phyloP scores from a whole-genome alignment of 2,888 invertebrate species.

The Sinhomidia bicolor region DNA sequence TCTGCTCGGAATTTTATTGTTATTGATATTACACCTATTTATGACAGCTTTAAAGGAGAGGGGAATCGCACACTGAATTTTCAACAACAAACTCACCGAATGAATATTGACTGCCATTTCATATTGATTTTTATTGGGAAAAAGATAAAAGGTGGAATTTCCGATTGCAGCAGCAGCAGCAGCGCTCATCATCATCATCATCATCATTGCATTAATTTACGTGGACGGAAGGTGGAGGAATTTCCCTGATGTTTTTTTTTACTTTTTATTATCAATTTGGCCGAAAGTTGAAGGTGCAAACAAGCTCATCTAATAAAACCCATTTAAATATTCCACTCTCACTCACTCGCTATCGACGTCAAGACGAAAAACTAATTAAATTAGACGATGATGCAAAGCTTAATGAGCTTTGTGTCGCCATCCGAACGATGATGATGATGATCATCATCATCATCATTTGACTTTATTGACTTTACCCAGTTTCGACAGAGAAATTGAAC shows the following conservation, averaged over 20 bases:
- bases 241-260: background rate
- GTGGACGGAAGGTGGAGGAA: constrained; percentile 1
- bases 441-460: background rate
- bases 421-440: background rate
- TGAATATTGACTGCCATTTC: background rate
- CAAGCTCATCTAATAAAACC: constrained; percentile 53
- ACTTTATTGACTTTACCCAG: background rate
- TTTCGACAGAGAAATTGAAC: background rate
- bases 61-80: constrained; percentile 1
- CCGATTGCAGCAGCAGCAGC: constrained; percentile 48
- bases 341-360: no score
- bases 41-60: constrained; percentile 39
- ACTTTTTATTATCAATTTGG: constrained; percentile 3
- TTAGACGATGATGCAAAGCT: constrained; percentile 61
- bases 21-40: constrained; percentile 40
- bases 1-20: constrained; percentile 1
- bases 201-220: background rate
- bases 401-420: constrained; percentile 69
- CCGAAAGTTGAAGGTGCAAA: constrained; percentile 21
- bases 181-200: background rate
- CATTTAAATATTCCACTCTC: constrained; percentile 56
- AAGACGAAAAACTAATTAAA: constrained; percentile 62
- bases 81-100: background rate
- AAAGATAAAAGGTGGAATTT: constrained; percentile 69
- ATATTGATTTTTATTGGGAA: constrained; percentile 16